phyloP scores from a whole-genome alignment of 2,888 invertebrate genomes.

The Caenorhabditis zanzibari region DNA sequence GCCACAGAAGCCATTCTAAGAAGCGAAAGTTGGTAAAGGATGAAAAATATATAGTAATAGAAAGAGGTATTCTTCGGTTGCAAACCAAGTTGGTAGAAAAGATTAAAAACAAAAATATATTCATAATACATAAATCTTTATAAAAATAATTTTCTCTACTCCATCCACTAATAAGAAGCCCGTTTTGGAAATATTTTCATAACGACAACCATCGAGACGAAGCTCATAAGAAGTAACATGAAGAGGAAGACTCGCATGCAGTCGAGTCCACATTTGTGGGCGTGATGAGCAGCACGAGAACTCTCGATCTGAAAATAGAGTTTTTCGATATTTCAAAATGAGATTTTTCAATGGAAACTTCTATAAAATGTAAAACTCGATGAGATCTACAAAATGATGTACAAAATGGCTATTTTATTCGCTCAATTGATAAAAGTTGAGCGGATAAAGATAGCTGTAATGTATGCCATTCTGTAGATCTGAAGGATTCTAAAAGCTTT shows the following conservation, averaged over 20 bases:
- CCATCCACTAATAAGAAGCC: slow-evolving; percentile 29
- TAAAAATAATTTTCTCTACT: neutral
- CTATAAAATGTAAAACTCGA: too few species aligned
- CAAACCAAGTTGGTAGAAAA: neutral
- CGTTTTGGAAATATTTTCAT: slow-evolving; percentile 75
- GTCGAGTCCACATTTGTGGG: slow-evolving; percentile 79
- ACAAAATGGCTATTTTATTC: too few species aligned
- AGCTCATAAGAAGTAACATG: slow-evolving; percentile 78
- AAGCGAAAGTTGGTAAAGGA: neutral
- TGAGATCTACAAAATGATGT: too few species aligned
- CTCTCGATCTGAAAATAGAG: slow-evolving; percentile 67
- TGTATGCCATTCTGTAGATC: too few species aligned
- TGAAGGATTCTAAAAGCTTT: too few species aligned
- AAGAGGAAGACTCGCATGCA: slow-evolving; percentile 78
- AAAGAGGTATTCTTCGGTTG: neutral
- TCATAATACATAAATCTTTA: slow-evolving; percentile 8
- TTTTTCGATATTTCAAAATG: neutral
- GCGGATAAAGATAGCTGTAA: too few species aligned
- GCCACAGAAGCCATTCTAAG: neutral
- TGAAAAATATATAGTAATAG: neutral
- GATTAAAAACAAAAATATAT: neutral
- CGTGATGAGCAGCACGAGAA: slow-evolving; percentile 77
- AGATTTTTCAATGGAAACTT: too few species aligned
- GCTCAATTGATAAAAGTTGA: too few species aligned
- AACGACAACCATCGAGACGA: slow-evolving; percentile 73